A percentile compares a stretch with the other conserved stretches of the same genome.
These are phyloP conservation scores for Pomacea maculata DNA, from an alignment of 1,140 invertebrate genomes.

Conservation along the genomic window DNA sequence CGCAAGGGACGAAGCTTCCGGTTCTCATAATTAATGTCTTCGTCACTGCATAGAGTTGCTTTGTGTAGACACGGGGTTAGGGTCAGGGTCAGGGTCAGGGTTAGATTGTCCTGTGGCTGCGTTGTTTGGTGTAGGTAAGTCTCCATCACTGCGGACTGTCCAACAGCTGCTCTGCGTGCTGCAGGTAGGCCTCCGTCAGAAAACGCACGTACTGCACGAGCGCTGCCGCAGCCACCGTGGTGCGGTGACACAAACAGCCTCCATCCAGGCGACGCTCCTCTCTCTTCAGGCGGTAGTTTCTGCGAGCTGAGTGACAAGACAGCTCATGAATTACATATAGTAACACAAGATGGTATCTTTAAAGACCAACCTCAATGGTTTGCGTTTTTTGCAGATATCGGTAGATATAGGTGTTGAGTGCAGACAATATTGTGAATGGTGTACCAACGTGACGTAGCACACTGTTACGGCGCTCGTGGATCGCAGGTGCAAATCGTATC, in stretches of 20 bases:
- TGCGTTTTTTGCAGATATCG: no score
- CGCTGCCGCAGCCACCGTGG: slow-evolving; percentile 53
- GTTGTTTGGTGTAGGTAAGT: not conserved
- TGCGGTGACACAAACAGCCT: slow-evolving; percentile 55
- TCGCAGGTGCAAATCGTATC: no score
- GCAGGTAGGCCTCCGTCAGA: slow-evolving; percentile 36
- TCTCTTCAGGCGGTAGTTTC: slow-evolving; percentile 34
- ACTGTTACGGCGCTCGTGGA: no score
- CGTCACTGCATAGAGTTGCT: no score
- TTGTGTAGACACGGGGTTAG: not conserved
- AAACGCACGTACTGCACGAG: slow-evolving; percentile 56
- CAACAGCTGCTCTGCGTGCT: slow-evolving; percentile 1
- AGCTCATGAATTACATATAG: not conserved
- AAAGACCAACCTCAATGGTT: no score
- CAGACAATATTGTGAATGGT: no score
- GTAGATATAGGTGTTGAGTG: no score
- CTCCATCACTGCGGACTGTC: not conserved
- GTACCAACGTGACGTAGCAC: no score
- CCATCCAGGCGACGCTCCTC: slow-evolving; percentile 48
- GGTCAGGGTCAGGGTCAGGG: not conserved
- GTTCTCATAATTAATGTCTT: no score
- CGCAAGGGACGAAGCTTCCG: no score
- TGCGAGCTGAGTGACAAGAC: not conserved
- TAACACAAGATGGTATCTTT: no score
- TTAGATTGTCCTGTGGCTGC: not conserved